phyloP scores from a whole-genome alignment of 2,113 vertebrate species.

The Mohoua ochrocephala region DNA sequence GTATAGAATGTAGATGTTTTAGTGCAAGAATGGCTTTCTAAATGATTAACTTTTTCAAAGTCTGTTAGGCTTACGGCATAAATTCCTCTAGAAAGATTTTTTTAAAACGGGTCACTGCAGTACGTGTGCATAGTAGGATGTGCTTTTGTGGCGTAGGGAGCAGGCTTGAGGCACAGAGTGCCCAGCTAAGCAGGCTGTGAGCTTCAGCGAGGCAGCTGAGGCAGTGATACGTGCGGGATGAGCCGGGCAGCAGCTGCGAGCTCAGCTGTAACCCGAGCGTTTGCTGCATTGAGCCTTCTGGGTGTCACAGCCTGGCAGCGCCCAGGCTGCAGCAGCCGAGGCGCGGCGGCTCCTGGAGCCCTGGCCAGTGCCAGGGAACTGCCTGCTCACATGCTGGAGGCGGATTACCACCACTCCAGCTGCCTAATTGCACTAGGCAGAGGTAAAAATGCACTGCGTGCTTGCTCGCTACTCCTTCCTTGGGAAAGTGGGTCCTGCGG shows the following conservation, averaged over 20 bases:
- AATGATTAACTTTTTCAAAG: not conserved
- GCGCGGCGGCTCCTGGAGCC: not conserved
- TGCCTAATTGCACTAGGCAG: not conserved
- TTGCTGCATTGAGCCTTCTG: not conserved
- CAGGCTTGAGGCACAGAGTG: not conserved
- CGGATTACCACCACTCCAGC: not conserved
- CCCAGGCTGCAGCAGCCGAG: not conserved
- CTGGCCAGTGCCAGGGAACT: not conserved
- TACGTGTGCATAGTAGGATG: not conserved
- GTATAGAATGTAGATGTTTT: accelerated
- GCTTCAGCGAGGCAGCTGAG: not conserved
- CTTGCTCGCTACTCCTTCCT: not conserved
- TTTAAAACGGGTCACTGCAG: not conserved
- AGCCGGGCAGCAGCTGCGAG: not conserved
- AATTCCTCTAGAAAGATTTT: not conserved
- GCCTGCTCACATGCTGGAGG: not conserved
- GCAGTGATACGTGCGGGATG: not conserved
- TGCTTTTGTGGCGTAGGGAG: not conserved
- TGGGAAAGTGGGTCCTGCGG: not conserved
- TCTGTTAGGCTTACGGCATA: not conserved
- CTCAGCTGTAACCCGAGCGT: not conserved
- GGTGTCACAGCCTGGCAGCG: not conserved
- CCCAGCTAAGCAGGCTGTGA: not conserved
- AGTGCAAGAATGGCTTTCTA: not conserved
- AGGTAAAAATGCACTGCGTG: not conserved